Evolutionary conservation across 1,140 invertebrate species (phyloP), one percentile per base, ranked within the genome.

Genomic region (Drosophila tani): DNA sequence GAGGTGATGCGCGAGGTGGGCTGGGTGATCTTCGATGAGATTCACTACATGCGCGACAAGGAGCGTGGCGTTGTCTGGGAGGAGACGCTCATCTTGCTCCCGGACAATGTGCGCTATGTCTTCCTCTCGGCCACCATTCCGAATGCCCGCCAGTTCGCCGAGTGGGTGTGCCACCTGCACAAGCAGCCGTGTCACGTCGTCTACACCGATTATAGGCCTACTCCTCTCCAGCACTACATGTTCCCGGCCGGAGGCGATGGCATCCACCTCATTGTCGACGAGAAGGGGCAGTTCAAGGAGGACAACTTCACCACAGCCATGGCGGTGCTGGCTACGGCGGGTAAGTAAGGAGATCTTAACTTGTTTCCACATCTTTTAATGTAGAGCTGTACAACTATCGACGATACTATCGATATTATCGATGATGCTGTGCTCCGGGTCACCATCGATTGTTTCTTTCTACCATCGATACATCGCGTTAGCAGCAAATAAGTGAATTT

Each of bases 11-110:
- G 98, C 79, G 99, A 99, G 95, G 98, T 99, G 5, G 99, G 98
- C 51, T 99, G 99, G 99, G 99, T 99, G 11, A 95, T 99, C 57
- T 99, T 99, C 94, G 99, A 99, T 93, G 99, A 99, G 94, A 99
- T 99, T 91, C 99, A 99, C 94, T 99, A 99, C 92, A 99, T 99
- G 99, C 94, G 99, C 92, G 98, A 99, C 90, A 99, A 99, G 94
- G 98, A 99, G 93, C 94, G 99, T 93, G 99, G 99, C 50, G 99
- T 99, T 21, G 99, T 99, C 5, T 99, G 99, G 99, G 92, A 99
- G 95, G 99, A 99, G 94, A 99, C 99, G 0, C 95, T 99, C 17
- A 99, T 99, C 91, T 94, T 99, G 17, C 93, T 99, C 27, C 99
- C 99, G 1, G 98, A 99, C 91, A 99, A 99, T 93, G 98, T 99